These are phyloP conservation scores for Callipepla squamata DNA, from an alignment of 2,113 vertebrate species.

Conservation along the genomic window DNA sequence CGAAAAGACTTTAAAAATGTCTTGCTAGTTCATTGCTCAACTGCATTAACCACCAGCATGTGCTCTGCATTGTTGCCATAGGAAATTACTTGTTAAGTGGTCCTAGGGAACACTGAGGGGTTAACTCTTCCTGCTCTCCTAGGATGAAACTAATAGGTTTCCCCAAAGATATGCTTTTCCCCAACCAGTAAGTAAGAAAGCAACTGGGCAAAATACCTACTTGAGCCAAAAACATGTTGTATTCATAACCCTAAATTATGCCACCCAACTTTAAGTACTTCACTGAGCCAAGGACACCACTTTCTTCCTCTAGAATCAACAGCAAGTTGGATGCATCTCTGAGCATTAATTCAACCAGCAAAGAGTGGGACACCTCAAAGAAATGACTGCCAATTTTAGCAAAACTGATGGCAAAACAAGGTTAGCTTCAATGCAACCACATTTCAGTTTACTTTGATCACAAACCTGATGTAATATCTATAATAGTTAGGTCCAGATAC, in stretches of 20 bases:
- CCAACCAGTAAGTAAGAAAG: background rate
- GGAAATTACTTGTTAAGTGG: background rate
- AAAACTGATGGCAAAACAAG: background rate
- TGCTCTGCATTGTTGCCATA: background rate
- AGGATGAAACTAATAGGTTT: background rate
- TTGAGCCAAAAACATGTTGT: rapidly evolving
- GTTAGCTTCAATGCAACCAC: background rate
- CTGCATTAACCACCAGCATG: background rate
- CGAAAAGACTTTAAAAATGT: background rate
- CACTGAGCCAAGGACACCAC: background rate
- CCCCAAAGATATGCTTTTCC: background rate
- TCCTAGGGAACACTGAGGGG: background rate
- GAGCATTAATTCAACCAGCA: background rate
- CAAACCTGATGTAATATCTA: background rate
- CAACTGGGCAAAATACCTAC: background rate
- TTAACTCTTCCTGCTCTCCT: slow-evolving; percentile 1
- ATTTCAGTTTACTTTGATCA: background rate
- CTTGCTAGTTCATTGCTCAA: background rate
- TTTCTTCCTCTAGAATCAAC: background rate
- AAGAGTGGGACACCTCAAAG: background rate
- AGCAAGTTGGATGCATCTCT: background rate
- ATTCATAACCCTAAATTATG: background rate
- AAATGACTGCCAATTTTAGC: background rate
- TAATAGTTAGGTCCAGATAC: background rate
- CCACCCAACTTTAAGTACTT: background rate